These are phyloP conservation scores for Takifugu rubripes DNA, from an alignment of 2,797 vertebrate species.

Conservation along the genomic window DNA sequence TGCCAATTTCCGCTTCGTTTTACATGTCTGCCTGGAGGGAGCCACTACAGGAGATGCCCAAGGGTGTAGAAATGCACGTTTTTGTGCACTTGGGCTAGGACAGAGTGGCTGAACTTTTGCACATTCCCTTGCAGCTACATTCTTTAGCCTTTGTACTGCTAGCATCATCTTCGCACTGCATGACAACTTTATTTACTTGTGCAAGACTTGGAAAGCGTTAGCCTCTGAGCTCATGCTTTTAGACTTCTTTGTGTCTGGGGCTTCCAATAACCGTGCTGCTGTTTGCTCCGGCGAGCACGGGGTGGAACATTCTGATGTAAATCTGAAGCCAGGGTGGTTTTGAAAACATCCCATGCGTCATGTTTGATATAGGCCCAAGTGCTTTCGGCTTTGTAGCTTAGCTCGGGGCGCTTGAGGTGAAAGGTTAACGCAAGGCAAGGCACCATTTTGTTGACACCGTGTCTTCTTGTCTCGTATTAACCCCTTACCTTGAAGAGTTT, in stretches of 20 bases:
- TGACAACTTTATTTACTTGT: conserved; percentile 45
- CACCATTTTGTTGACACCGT: conserved; percentile 26
- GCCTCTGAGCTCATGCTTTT: conserved; percentile 29
- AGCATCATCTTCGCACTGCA: conserved; percentile 13
- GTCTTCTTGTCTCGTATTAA: conserved; percentile 29
- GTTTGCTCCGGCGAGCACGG: conserved; percentile 37
- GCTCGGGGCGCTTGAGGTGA: conserved; percentile 25
- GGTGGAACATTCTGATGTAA: conserved; percentile 54
- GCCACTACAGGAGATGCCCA: conserved; percentile 53
- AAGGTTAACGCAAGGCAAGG: conserved; percentile 35
- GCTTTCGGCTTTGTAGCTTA: conserved; percentile 21
- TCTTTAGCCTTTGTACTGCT: conserved; percentile 10
- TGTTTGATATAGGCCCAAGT: conserved; percentile 59
- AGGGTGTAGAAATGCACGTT: conserved; percentile 58
- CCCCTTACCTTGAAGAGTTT: conserved; percentile 45
- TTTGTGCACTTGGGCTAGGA: conserved; percentile 60
- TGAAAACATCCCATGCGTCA: conserved; percentile 54
- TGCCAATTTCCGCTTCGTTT: conserved; percentile 29
- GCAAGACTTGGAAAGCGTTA: conserved; percentile 34
- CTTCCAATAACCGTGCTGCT: conserved; percentile 20
- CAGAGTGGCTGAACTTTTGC: conserved; percentile 6
- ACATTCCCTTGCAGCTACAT: conserved; percentile 13
- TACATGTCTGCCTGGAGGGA: conserved; percentile 5
- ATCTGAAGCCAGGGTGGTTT: conserved; percentile 58
- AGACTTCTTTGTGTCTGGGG: conserved; percentile 10